These are phyloP conservation scores for Triplophysa tibetana DNA, from an alignment of 2,113 vertebrate species.

Conservation along the genomic window DNA sequence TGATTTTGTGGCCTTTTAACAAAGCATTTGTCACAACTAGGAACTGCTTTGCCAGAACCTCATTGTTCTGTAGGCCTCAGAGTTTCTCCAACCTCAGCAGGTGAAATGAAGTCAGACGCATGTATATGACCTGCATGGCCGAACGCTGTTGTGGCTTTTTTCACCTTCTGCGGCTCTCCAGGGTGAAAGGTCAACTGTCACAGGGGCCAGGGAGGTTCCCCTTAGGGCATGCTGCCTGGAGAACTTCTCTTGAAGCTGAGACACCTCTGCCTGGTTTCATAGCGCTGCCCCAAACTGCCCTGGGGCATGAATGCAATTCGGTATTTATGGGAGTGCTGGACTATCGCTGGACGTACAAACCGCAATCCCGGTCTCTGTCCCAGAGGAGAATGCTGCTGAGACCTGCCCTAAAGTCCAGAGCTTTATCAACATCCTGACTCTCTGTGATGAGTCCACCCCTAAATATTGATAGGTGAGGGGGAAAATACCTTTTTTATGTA, in stretches of 20 bases:
- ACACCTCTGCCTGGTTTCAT: conserved; percentile 69
- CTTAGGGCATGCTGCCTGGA: conserved; percentile 64
- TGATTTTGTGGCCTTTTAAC: background rate
- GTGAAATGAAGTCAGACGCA: conserved; percentile 56
- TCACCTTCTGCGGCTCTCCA: conserved; percentile 39
- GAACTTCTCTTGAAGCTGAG: conserved; percentile 69
- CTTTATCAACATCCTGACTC: conserved; percentile 37
- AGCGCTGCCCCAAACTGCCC: conserved; percentile 74
- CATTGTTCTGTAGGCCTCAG: conserved; percentile 39
- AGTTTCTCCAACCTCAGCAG: conserved; percentile 14
- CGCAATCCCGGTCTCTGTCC: conserved; percentile 31
- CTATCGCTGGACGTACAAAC: conserved; percentile 52
- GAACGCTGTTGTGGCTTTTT: conserved; percentile 55
- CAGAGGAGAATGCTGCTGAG: conserved; percentile 31
- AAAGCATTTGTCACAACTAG: background rate
- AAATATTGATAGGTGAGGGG: conserved; percentile 34
- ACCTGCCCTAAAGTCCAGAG: conserved; percentile 16
- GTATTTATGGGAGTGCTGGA: conserved; percentile 62
- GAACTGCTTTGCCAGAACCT: background rate
- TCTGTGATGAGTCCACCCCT: conserved; percentile 20
- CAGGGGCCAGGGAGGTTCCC: conserved; percentile 62
- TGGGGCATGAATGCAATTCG: conserved; percentile 74
- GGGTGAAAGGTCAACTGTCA: conserved; percentile 73
- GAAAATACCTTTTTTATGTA: background rate
- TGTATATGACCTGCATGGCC: conserved; percentile 60